Evolutionary conservation across 2,888 invertebrate species (phyloP).

Genomic region (Mesorhabditis belari): DNA sequence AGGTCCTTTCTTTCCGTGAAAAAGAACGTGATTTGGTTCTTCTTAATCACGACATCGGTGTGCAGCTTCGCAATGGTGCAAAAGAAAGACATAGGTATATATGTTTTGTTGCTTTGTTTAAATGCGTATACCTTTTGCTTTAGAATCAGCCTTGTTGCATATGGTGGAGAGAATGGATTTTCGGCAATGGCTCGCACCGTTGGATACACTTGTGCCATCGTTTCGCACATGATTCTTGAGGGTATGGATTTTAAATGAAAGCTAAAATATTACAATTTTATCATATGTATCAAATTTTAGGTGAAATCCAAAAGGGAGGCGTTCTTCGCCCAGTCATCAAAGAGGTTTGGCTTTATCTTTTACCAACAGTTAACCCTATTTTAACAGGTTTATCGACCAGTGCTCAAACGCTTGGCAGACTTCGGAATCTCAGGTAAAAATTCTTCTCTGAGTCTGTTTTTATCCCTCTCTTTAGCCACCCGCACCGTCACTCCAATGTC

Average conservation of each 20-base stretch:
- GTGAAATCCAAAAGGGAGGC: slow-evolving; percentile 91
- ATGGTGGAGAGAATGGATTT: slow-evolving; percentile 67
- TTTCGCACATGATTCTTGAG: slow-evolving; percentile 92
- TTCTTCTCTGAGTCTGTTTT: no score
- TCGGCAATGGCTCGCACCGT: slow-evolving; percentile 94
- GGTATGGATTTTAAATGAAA: slow-evolving; percentile 60
- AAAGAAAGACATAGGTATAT: slow-evolving; percentile 8
- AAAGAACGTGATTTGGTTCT: slow-evolving; percentile 88
- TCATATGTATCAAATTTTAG: slow-evolving; percentile 57
- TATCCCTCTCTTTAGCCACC: no score
- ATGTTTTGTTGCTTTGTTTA: no score
- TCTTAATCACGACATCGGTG: slow-evolving; percentile 83
- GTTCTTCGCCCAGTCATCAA: slow-evolving; percentile 82
- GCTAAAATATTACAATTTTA: not conserved
- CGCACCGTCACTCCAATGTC: no score
- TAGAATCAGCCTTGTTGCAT: slow-evolving; percentile 69
- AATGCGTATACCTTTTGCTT: no score
- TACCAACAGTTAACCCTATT: no score
- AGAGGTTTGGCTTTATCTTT: no score
- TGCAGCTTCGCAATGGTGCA: slow-evolving; percentile 74
- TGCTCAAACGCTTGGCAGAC: slow-evolving; percentile 73
- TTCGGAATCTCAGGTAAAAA: slow-evolving; percentile 48
- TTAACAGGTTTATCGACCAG: slow-evolving; percentile 81
- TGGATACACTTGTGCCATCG: slow-evolving; percentile 87
- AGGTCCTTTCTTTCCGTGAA: slow-evolving; percentile 55